A percentile compares a stretch with the other conserved stretches of the same genome.
Evolutionary conservation across 2,888 invertebrate genomes (phyloP).

Genomic region (Drosophila prolongata): DNA sequence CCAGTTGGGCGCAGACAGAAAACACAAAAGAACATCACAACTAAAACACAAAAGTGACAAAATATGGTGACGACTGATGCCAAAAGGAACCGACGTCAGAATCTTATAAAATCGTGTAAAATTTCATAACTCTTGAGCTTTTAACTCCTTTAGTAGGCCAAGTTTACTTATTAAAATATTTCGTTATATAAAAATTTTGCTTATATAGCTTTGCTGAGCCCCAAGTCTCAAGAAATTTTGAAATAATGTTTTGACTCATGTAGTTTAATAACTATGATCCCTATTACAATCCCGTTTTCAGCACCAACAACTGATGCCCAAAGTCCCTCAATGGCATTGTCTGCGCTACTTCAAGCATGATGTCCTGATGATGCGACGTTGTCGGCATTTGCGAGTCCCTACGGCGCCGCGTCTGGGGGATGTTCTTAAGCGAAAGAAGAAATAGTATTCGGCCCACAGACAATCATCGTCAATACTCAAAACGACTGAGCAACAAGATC

Average conservation of each 20-base stretch:
- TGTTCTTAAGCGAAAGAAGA: constrained; percentile 71
- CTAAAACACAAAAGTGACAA: constrained; percentile 26
- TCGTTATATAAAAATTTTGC: no score
- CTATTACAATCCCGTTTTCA: constrained; percentile 71
- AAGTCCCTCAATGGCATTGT: constrained; percentile 94
- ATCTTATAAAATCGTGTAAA: constrained; percentile 10
- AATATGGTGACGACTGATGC: not conserved
- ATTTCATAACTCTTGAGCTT: not conserved
- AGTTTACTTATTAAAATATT: no score
- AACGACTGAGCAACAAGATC: constrained; percentile 65
- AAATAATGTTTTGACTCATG: no score
- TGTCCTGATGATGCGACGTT: constrained; percentile 88
- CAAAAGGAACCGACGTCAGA: constrained; percentile 2
- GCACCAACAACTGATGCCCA: constrained; percentile 89
- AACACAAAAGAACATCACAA: constrained; percentile 27
- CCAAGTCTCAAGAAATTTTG: no score
- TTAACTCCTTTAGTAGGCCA: constrained; percentile 1
- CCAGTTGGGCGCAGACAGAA: constrained; percentile 20
- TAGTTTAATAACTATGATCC: no score
- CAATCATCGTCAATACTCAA: constrained; percentile 51
- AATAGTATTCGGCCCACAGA: constrained; percentile 49
- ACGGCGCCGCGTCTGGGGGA: constrained; percentile 80
- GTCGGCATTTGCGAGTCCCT: constrained; percentile 89
- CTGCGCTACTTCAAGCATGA: constrained; percentile 92
- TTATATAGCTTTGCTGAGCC: no score